phyloP scores from a whole-genome alignment of 1,140 invertebrate genomes.

The Tribolium castaneum region DNA sequence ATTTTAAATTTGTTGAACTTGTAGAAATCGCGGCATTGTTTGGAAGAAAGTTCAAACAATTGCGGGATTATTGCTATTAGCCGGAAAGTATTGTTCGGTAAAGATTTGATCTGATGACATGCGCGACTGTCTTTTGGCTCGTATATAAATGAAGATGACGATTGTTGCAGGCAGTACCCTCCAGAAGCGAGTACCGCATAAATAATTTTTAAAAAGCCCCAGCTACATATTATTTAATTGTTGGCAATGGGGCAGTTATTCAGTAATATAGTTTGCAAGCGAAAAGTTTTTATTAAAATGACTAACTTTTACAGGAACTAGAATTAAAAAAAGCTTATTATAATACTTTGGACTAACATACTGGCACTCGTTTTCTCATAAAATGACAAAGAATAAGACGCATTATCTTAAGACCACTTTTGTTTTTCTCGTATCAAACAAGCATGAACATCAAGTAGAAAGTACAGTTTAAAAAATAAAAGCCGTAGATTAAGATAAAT shows the following conservation, averaged over 20 bases:
- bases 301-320: no score
- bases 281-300: no score
- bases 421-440: no score
- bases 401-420: no score
- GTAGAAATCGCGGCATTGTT: not conserved
- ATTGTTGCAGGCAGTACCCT: not conserved
- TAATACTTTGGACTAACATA: no score
- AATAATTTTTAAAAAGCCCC: not conserved
- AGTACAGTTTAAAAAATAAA: not conserved
- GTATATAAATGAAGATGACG: constrained; percentile 18
- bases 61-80: not conserved
- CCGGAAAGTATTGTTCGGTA: constrained; percentile 11
- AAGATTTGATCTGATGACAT: constrained; percentile 13
- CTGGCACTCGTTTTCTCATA: no score
- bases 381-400: no score
- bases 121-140: not conserved
- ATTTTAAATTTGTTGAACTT: not conserved
- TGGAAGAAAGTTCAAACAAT: constrained; percentile 5
- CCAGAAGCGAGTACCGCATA: not conserved
- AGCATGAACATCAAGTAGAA: no score
- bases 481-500: not conserved
- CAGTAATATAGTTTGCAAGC: no score
- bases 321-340: no score
- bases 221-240: not conserved
- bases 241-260: no score